phyloP scores from a whole-genome alignment of 2,888 invertebrate species.

The Amiota mariae region DNA sequence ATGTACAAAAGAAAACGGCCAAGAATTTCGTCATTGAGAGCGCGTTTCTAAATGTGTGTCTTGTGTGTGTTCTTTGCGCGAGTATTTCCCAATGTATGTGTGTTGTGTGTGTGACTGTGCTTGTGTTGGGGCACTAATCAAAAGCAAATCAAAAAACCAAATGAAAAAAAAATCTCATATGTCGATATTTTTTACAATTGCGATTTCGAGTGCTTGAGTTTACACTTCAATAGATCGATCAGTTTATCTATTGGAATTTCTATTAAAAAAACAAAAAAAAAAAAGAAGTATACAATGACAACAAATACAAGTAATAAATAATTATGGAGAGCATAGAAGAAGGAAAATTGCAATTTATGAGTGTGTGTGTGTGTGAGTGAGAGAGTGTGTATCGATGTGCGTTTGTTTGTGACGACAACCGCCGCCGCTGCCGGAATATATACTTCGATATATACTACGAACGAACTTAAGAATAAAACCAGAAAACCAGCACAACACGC shows the following conservation, averaged over 20 bases:
- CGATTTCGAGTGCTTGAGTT: background rate
- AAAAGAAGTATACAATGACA: background rate
- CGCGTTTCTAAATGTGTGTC: constrained; percentile 45
- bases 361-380: constrained; percentile 33
- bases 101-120: too few species aligned
- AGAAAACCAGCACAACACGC: constrained; percentile 12
- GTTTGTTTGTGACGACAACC: background rate
- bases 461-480: background rate
- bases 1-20: constrained; percentile 41
- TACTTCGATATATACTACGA: background rate
- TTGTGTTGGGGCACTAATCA: background rate
- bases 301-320: constrained; percentile 10
- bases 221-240: background rate
- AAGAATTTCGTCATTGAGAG: constrained; percentile 70
- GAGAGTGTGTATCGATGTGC: constrained; percentile 22
- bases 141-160: constrained; percentile 8
- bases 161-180: constrained; percentile 10
- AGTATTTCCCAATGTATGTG: constrained; percentile 41
- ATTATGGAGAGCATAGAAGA: background rate
- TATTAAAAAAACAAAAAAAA: background rate
- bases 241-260: background rate
- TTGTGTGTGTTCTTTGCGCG: constrained; percentile 44
- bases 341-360: background rate
- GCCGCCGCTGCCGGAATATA: constrained; percentile 2
- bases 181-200: constrained; percentile 19